Percentiles rank a stretch among this genome's conserved stretches.
These are phyloP conservation scores for Sciurus vulgaris DNA, from an alignment of 2,797 vertebrate species.

Conservation along the genomic window DNA sequence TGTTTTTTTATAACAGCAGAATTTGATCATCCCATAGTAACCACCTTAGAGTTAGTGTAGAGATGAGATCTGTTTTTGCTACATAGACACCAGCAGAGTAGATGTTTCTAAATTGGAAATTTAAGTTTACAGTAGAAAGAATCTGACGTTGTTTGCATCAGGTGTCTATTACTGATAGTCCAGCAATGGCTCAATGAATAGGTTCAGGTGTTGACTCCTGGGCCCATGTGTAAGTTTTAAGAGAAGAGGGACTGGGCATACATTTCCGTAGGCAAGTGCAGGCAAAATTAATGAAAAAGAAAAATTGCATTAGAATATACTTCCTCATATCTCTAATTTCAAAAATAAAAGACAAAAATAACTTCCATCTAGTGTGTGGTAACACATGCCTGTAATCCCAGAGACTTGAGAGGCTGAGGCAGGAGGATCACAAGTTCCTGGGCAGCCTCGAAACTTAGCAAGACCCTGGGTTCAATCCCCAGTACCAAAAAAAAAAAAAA, in stretches of 20 bases:
- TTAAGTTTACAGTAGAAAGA: background rate
- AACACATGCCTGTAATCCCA: no score
- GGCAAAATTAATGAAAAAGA: background rate
- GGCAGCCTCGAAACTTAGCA: no score
- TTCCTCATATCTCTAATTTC: slow-evolving; percentile 54
- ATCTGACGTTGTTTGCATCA: background rate
- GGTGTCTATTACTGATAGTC: background rate
- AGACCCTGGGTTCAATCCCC: no score
- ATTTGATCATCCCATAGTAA: background rate
- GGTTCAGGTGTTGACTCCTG: background rate
- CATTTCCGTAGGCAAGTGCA: background rate
- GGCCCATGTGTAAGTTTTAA: background rate
- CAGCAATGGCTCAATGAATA: background rate
- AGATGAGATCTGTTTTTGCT: slow-evolving; percentile 6
- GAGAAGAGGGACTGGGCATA: background rate
- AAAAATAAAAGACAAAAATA: slow-evolving; percentile 16
- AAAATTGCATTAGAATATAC: background rate
- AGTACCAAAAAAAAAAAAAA: no score
- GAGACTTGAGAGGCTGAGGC: no score
- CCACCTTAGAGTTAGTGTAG: background rate
- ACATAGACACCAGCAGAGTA: background rate
- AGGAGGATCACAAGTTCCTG: no score
- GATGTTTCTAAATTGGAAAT: slow-evolving; percentile 53
- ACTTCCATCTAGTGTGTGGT: background rate
- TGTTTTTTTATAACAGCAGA: background rate